Evolutionary conservation across 2,888 invertebrate species (phyloP), one percentile per base, ranked within the genome.

Genomic region (Ferdinandea cuprea): DNA sequence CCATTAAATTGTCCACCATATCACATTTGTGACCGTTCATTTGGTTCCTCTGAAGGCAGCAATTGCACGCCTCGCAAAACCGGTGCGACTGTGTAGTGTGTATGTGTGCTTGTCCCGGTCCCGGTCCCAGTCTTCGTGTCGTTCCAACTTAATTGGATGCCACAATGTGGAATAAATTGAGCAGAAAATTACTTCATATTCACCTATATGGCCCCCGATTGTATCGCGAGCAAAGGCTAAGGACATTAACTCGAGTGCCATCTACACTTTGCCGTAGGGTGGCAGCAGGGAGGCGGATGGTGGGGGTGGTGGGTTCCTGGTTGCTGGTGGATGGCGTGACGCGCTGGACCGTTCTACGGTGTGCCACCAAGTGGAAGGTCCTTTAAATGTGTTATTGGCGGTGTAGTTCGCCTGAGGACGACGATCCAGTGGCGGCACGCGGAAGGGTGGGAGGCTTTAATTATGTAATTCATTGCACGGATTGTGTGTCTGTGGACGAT

Each of bases 161-260:
- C 90, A 88, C 90, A 90, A 90, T 90, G 89, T 89, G 89, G 88
- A 90, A 88, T 90, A 90, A 90, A 90, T 90, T 90, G 90, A 90
- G 90, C 90, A 88, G 89, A 91, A 91, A 91, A 91, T 91, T 91
- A 90, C 90, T 90, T 89, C 87, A 87, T 85, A 86, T 85, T 86
- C 86, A 86, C 86, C 86, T 86, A 83, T 85, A 74, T 65, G 84
- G 52, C 48, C 52, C 21, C 61, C 50, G 63, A 48, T 54, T 72
- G 81, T 83, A 63, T 72, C 81, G 81, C 81, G 81, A 44, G 37
- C 54, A 44, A 78, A 78, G 52, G 77, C 72, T 83, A 83, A 83
- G 83, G 83, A 83, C 83, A 83, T 83, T 83, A 83, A 83, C 72
- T 83, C 83, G 77, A 46, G 72, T 78, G 63, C 63, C 78, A 72